Base-by-base conservation (phyloP, 2,113 vertebrate genomes). In the Dendrocopos noguchii region DNA sequence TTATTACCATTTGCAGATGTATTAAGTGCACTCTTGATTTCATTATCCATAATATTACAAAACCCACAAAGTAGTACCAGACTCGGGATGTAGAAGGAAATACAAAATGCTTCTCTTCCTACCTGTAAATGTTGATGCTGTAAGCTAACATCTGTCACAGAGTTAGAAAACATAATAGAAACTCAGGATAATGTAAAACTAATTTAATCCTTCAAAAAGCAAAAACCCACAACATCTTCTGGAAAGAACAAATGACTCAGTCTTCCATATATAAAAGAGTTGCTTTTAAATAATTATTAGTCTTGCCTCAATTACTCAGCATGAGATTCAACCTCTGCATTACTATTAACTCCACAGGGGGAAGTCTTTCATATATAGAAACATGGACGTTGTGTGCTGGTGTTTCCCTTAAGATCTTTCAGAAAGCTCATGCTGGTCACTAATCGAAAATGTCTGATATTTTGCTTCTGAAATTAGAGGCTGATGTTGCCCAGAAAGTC, bases 261-360 rank as follows among this genome's bases (percentile, higher is more conserved):
- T 61, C n/a, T 57, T 91, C 34, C 68, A 88, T 21, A 76, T 31
- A 68, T 12, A 56, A 80, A 55, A 78, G 11, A 33, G 17, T 7
- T 88, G 70, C 31, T 88, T 87, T 94, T 92, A 80, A 90, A 91
- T 70, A 75, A 84, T 94, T 87, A 68, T 85, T 85, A 83, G 83
- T 92, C 68, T 94, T 90, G 34, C 44, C 55, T 81, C 65, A 89
- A 33, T 91, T 75, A 83, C 57, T 75, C 61, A 63, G 75, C 57
- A 77, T n/a, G 64, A 0, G 0, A 68, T 67, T 68, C 55, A 93
- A 74, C 22, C 21, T 66, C 56, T 84, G 52, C 47, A 67, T 71
- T 91, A 19, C 42, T 70, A 88, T 92, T 89, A 85, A 59, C 33
- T 56, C 64, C 34, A 67, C 27, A 63, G 44, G 52, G 57, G 83